Evolutionary conservation across 2,888 invertebrate genomes (phyloP).

Genomic region (Stenotaenia linearis): DNA sequence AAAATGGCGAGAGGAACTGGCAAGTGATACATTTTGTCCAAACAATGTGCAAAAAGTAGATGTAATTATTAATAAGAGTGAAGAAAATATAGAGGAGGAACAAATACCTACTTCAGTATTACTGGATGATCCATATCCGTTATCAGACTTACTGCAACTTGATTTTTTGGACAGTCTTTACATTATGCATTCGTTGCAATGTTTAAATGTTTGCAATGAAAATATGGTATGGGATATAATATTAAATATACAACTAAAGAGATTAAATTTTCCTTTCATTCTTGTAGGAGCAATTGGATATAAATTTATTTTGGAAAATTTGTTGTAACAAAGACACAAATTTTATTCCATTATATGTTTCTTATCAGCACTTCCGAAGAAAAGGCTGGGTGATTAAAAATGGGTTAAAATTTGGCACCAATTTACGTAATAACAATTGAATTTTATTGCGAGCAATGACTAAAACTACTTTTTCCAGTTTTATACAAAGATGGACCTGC

Average conservation of each 20-base stretch:
- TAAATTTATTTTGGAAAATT: slow-evolving; percentile 52
- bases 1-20: neutral
- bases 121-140: neutral
- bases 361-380: slow-evolving; percentile 77
- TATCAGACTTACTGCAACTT: neutral
- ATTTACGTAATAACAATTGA: slow-evolving; percentile 63
- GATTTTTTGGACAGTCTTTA: neutral
- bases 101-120: too few species aligned
- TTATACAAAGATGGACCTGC: slow-evolving; percentile 9
- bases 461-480: neutral
- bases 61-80: neutral
- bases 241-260: neutral
- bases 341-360: slow-evolving; percentile 66
- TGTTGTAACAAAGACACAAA: slow-evolving; percentile 56
- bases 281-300: neutral
- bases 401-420: slow-evolving; percentile 82
- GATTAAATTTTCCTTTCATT: neutral
- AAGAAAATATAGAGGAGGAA: too few species aligned
- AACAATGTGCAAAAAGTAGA: neutral
- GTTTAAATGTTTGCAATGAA: neutral
- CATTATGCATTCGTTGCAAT: neutral
- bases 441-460: neutral
- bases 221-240: neutral
- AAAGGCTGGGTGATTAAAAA: slow-evolving; percentile 86
- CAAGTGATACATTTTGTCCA: neutral